Percentiles rank a stretch among this genome's conserved stretches.
Evolutionary conservation across 2,888 invertebrate genomes (phyloP).

Genomic region (Euzetes globulus): DNA sequence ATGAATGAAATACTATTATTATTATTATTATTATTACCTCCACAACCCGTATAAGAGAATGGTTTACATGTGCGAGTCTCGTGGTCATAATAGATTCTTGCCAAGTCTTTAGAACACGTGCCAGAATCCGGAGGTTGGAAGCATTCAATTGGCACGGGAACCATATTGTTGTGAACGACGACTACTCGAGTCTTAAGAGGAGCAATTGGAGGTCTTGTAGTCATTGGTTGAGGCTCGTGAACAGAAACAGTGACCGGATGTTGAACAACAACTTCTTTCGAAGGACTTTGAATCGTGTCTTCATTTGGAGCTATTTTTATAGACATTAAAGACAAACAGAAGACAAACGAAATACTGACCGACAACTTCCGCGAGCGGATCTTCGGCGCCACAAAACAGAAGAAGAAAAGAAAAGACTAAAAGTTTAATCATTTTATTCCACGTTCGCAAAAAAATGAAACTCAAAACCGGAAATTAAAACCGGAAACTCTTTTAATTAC

Average conservation of each 20-base stretch:
- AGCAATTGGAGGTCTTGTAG: not conserved
- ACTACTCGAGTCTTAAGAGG: not conserved
- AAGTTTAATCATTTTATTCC: no score
- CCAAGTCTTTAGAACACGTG: constrained; percentile 16
- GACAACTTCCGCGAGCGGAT: no score
- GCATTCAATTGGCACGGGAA: constrained; percentile 21
- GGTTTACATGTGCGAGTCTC: constrained; percentile 32
- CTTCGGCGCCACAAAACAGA: no score
- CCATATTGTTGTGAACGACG: constrained; percentile 23
- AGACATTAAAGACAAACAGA: no score
- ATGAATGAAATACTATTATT: no score
- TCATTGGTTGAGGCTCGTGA: not conserved
- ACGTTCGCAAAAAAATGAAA: no score
- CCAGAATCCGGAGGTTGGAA: constrained; percentile 28
- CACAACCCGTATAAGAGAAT: constrained; percentile 28
- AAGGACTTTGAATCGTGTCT: not conserved
- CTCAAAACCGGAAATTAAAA: no score
- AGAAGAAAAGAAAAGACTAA: no score
- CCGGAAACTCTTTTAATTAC: no score
- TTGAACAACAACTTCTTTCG: not conserved
- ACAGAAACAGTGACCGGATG: not conserved
- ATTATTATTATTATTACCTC: no score
- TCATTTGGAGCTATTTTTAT: not conserved
- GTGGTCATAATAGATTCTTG: constrained; percentile 30
- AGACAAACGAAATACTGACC: no score